phyloP scores from a whole-genome alignment of 2,888 invertebrate genomes.

The Erebia ligea region DNA sequence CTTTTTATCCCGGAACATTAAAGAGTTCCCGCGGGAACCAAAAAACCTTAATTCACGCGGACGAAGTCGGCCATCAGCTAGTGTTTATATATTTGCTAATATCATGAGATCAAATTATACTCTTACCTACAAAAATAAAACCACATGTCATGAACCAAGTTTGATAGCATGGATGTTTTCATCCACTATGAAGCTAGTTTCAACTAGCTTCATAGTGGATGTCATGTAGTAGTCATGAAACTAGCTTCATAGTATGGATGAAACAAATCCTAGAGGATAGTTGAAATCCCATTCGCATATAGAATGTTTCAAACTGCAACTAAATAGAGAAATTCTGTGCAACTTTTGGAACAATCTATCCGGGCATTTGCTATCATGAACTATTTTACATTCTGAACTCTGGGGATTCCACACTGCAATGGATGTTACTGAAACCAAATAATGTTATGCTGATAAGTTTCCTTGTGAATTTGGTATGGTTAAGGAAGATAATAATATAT shows the following conservation, averaged over 20 bases:
- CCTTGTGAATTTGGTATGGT: neutral
- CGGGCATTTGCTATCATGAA: slow-evolving; percentile 11
- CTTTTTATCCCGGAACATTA: too few relatives aligned
- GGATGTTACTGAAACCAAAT: slow-evolving; percentile 4
- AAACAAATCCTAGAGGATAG: neutral
- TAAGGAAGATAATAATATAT: too few relatives aligned
- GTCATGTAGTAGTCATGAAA: neutral
- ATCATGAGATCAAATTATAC: too few relatives aligned
- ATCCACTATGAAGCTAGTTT: too few relatives aligned
- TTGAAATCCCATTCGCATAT: neutral
- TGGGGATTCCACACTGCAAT: neutral
- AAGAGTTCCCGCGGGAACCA: too few relatives aligned
- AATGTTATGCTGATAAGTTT: neutral
- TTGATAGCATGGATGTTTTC: too few relatives aligned
- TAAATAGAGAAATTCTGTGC: slow-evolving; percentile 11
- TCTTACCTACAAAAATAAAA: too few relatives aligned
- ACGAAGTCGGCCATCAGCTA: too few relatives aligned
- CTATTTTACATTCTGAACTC: slow-evolving; percentile 19
- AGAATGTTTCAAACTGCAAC: neutral
- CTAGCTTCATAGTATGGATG: neutral
- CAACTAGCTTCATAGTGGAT: too few relatives aligned
- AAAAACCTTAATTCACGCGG: too few relatives aligned
- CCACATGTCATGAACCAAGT: too few relatives aligned
- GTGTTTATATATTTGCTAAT: too few relatives aligned
- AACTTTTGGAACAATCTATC: slow-evolving; percentile 18